These are phyloP conservation scores for Cryptomyrus ogoouensis DNA, from an alignment of 2,113 vertebrate species.

Conservation along the genomic window DNA sequence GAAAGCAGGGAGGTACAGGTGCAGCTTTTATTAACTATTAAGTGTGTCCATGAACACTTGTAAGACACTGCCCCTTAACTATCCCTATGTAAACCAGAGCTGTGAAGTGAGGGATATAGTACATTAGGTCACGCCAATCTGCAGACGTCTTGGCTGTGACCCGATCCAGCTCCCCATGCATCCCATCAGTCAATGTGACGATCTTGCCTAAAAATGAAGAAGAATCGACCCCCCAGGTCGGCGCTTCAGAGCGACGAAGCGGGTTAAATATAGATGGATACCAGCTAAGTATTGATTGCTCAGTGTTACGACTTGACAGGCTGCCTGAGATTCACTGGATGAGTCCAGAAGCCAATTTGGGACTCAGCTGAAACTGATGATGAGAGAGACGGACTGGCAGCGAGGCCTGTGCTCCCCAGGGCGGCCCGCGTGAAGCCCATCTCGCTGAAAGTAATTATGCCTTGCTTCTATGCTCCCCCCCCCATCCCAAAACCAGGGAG, in stretches of 20 bases:
- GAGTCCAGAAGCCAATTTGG: conserved; percentile 3
- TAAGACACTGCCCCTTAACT: background rate
- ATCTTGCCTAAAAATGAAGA: conserved; percentile 20
- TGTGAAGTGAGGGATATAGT: background rate
- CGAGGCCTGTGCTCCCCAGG: background rate
- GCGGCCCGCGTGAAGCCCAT: background rate
- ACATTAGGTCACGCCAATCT: background rate
- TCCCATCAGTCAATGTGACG: conserved; percentile 12
- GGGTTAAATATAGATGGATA: conserved; percentile 17
- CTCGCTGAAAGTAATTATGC: conserved; percentile 16
- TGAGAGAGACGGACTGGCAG: conserved; percentile 10
- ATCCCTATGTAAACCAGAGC: background rate
- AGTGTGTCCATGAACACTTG: background rate
- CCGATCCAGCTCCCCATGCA: background rate
- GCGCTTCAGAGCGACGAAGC: background rate
- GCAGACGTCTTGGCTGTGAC: background rate
- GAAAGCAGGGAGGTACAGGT: background rate
- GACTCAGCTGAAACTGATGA: conserved; percentile 13
- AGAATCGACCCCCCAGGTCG: background rate
- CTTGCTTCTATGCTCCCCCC: background rate
- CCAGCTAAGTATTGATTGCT: conserved; percentile 19
- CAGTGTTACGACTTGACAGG: conserved; percentile 5
- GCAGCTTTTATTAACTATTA: background rate
- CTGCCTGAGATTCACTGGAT: conserved; percentile 10
- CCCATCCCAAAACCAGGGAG: conserved; percentile 3